Evolutionary conservation across 2,797 vertebrate genomes (phyloP), one percentile per base, ranked within the genome.

Genomic region (Hydrolagus colliei): DNA sequence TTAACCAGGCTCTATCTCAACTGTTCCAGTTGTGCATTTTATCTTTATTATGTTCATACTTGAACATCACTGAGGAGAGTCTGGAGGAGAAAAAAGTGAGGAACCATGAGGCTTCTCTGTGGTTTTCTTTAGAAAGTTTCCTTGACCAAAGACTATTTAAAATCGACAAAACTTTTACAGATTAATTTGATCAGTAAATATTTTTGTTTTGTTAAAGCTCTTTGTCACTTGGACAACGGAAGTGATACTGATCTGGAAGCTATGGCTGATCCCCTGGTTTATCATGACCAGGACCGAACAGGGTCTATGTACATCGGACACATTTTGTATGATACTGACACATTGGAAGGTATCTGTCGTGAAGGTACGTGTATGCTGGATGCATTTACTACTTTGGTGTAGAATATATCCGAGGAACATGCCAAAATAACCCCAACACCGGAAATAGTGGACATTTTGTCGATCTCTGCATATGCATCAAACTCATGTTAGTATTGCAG

Each of bases 211-310:
- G 91, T 90, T 86, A 88, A 71, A 98, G 98, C 96, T 74, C 89
- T 95, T 86, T 97, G 93, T 87, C 96, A 96, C 72, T 88, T 97
- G 86, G 96, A 98, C 88, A 96, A 93, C 14, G 93, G 94, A 88
- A 99, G 97, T 87, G 97, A 99, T 88, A 90, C 91, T 0, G 97
- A 99, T 61, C 85, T 97, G 89, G 97, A 99, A 86, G 94, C 91
- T 2, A 91, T 91, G 75, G 90, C 94, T 0, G 97, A 99, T 87
- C 96, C 96, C 0, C 93, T 98, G 85, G 92, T 98, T 0, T 97
- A 95, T 89, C 96, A 95, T 85, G 97, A 96, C 85, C 89, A 95
- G 90, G 95, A 95, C 0, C 91, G 94, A 2, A 88, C 96, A 0
- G 91, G 95, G 27, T 94, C 95, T 0, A 88, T 93, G 59, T 95